phyloP scores from a whole-genome alignment of 1,140 invertebrate species.

The Drosophila tsacasi region DNA sequence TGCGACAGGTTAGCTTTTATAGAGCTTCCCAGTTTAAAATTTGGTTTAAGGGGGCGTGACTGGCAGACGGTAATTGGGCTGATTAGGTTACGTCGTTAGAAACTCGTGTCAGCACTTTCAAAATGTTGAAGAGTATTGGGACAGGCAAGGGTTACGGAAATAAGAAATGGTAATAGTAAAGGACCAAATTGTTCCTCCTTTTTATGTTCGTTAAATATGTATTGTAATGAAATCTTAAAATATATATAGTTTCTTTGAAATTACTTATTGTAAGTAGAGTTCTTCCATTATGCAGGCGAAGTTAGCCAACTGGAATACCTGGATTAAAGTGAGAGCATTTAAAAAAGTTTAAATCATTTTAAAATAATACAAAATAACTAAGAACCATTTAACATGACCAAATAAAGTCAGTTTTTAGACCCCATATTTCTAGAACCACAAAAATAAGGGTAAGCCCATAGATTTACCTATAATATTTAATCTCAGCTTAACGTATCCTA shows the following conservation, averaged over 20 bases:
- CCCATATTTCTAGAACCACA: too few relatives aligned
- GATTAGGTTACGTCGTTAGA: background rate
- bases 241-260: background rate
- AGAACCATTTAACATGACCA: too few relatives aligned
- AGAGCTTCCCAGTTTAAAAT: background rate
- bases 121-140: background rate
- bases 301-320: background rate
- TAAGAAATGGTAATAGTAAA: background rate
- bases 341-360: too few relatives aligned
- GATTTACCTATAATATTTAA: too few relatives aligned
- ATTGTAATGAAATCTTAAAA: too few relatives aligned
- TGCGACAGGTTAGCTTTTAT: constrained; percentile 27
- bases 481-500: too few relatives aligned
- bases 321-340: background rate
- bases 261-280: background rate
- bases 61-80: background rate
- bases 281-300: background rate
- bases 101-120: background rate
- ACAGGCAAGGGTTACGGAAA: background rate
- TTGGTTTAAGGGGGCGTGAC: constrained; percentile 25
- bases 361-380: too few relatives aligned
- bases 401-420: too few relatives aligned
- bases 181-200: background rate
- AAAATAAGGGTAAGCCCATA: too few relatives aligned
- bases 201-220: background rate